Percentiles rank a stretch among this genome's conserved stretches.
Evolutionary conservation across 2,888 invertebrate genomes (phyloP).

Genomic region (Drosophila nr. perissopoda): DNA sequence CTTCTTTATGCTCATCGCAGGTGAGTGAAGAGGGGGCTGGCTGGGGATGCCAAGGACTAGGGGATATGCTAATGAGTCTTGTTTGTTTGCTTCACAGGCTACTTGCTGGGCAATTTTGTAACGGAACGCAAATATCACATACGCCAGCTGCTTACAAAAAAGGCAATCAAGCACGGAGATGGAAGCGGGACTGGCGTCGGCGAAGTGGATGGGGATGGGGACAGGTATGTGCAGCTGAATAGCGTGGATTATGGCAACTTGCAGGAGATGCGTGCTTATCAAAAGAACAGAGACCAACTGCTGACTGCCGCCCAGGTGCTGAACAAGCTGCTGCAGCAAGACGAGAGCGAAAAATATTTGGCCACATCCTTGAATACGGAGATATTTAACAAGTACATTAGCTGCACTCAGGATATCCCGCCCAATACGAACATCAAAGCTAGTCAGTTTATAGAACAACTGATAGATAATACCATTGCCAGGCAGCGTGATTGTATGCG

Average conservation of each 20-base stretch:
- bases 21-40: conserved; percentile 59
- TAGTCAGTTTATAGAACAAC: conserved; percentile 81
- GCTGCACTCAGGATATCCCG: conserved; percentile 83
- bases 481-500: conserved; percentile 82
- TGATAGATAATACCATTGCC: conserved; percentile 82
- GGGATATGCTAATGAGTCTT: conserved; percentile 56
- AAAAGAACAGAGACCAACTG: conserved; percentile 81
- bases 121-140: conserved; percentile 83
- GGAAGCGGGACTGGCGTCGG: conserved; percentile 15
- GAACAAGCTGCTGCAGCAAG: conserved; percentile 74
- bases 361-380: conserved; percentile 83
- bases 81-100: conserved; percentile 75
- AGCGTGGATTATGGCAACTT: conserved; percentile 80
- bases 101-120: conserved; percentile 84
- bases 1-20: conserved; percentile 84
- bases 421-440: conserved; percentile 82
- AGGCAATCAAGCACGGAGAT: conserved; percentile 54
- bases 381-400: conserved; percentile 83
- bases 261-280: conserved; percentile 82
- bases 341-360: conserved; percentile 76
- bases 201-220: conserved; percentile 41
- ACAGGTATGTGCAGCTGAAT: conserved; percentile 72
- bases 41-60: conserved; percentile 1
- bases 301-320: conserved; percentile 79
- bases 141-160: conserved; percentile 78